Evolutionary conservation across 2,113 vertebrate species (phyloP), one percentile per base, ranked within the genome.

Genomic region (Columba janthina): DNA sequence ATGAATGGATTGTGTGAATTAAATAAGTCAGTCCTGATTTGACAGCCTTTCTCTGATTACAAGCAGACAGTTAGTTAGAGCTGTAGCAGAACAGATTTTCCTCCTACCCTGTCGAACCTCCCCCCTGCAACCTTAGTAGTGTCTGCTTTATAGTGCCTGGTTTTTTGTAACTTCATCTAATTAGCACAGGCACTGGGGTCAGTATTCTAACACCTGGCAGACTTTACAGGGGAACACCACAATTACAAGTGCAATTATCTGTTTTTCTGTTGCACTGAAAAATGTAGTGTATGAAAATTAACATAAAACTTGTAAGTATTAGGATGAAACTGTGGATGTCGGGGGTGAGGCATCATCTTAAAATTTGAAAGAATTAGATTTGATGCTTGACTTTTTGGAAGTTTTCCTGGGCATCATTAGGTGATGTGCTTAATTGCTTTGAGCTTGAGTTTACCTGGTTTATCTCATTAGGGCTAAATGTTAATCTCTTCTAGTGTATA

Each of bases 161-260:
- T 51, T 74, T 46, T 87, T 91, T 73, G 51, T 79, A 64, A 64
- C 64, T 94, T 84, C 69, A 53, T 89, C 91, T 94, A 94, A 95
- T 95, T 94, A 95, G 72, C 83, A 71, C 42, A 77, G 85, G 54
- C 90, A 46, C 15, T 62, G 67, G 36, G 91, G 80, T 94, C 91
- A 84, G 22, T 48, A 25, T 92, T 94, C 76, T 93, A 90, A 81
- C 88, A 92, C 86, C 90, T 96, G 69, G 86, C 86, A 93, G 90
- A 71, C 26, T 88, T 86, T 67, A 71, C 69, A 85, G 90, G 65
- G 83, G 69, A 92, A 77, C 34, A 74, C 51, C 60, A 67, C 83
- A 84, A 89, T 93, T 90, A 86, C 69, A 84, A 92, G 89, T 81
- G 73, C 70, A 93, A 71, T 94, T 93, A 93, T 84, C 73, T 75